Evolutionary conservation across 2,888 invertebrate genomes (phyloP), one percentile per base, ranked within the genome.

Genomic region (Brachyptera putata): DNA sequence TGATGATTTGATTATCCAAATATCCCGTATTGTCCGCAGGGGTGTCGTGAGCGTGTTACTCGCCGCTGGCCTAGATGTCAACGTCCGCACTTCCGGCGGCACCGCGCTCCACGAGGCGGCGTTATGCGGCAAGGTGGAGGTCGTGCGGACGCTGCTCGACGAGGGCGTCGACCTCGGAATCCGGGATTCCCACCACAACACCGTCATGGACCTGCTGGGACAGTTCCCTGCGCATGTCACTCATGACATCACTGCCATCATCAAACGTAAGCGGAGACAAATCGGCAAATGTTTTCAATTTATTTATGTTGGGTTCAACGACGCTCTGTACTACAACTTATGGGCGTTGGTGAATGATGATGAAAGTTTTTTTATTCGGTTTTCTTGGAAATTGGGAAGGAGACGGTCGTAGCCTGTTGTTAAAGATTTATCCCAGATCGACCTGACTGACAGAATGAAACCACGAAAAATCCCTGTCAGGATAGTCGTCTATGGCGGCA

Each of bases 61-160:
- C 55, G 83, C 86, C 11, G 89, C 91, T 16, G 95, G 95, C 0
- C 87, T 95, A 69, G 87, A 91, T 73, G 91, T 95, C 3, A 95
- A 96, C 76, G 82, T 89, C 30, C 79, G 89, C 67, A 93, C 95
- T 13, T 84, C 87, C 62, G 84, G 86, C 30, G 96, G 96, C 0
- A 93, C 93, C 4, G 91, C 95, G 0, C 80, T 97, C 63, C 96
- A 96, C 77, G 95, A 95, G 73, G 95, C 96, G 0, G 94, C 94
- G 0, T 81, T 93, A 22, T 94, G 88, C 73, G 95, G 95, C 16
- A 94, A 95, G 75, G 86, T 89, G 66, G 88, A 91, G 61, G 93
- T 95, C 16, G 94, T 93, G 21, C 81, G 87, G 57, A 83, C 89
- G 0, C 79, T 95, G 34, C 77, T 96, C 14, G 86, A 88, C 64